A percentile compares a stretch with the other conserved stretches of the same genome.
These are phyloP conservation scores for Noctua comes DNA, from an alignment of 2,888 invertebrate genomes.

Conservation along the genomic window DNA sequence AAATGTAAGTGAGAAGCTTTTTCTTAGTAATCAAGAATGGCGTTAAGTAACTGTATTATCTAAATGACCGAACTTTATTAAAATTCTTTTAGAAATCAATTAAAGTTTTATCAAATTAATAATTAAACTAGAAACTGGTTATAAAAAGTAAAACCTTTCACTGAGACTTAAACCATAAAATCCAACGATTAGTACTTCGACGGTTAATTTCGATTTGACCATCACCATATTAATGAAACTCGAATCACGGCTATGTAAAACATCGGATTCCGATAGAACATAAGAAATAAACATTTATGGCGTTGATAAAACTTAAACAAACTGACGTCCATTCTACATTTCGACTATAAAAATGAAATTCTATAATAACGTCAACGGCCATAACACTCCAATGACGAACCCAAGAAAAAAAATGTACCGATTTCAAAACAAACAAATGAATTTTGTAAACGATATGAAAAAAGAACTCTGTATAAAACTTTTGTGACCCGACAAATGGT, in stretches of 20 bases:
- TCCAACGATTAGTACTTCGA: conserved; percentile 33
- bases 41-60: conserved; percentile 19
- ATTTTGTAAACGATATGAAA: conserved; percentile 43
- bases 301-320: conserved; percentile 50
- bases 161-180: conserved; percentile 37
- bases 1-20: background rate
- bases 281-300: conserved; percentile 59
- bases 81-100: conserved; percentile 29
- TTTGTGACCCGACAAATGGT: conserved; percentile 73
- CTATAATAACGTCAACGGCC: conserved; percentile 59
- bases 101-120: conserved; percentile 49
- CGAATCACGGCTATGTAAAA: conserved; percentile 44
- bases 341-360: conserved; percentile 56
- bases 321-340: conserved; percentile 29
- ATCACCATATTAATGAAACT: conserved; percentile 38
- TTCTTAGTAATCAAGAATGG: background rate
- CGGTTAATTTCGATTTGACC: conserved; percentile 43
- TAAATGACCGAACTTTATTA: conserved; percentile 20
- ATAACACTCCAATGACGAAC: conserved; percentile 46
- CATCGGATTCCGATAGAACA: conserved; percentile 47
- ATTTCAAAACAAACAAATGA: conserved; percentile 66
- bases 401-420: conserved; percentile 38
- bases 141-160: conserved; percentile 43
- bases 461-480: conserved; percentile 54
- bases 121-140: conserved; percentile 43